These are phyloP conservation scores for Arvicanthis niloticus DNA, from an alignment of 2,113 vertebrate genomes.

Conservation along the genomic window DNA sequence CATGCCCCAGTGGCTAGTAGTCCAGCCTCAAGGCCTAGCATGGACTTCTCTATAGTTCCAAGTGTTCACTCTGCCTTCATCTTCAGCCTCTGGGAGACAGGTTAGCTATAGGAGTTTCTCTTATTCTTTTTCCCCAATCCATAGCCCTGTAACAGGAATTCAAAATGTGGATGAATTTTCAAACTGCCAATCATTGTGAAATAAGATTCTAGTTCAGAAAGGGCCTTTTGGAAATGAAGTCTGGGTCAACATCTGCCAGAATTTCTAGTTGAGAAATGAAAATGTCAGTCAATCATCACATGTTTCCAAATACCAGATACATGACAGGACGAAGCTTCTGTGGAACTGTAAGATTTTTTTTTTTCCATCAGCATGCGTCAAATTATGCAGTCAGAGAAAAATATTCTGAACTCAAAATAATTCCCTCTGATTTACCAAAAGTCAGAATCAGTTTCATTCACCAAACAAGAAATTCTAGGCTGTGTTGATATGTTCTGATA, in stretches of 20 bases:
- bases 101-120: background rate
- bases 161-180: slow-evolving; percentile 49
- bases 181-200: slow-evolving; percentile 65
- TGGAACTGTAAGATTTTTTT: background rate
- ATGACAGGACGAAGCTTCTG: slow-evolving; percentile 37
- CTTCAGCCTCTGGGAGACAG: background rate
- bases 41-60: background rate
- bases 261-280: slow-evolving; percentile 66
- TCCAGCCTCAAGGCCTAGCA: background rate
- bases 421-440: background rate
- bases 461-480: background rate
- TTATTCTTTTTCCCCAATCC: slow-evolving; percentile 40
- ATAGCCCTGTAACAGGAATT: slow-evolving; percentile 33
- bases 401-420: slow-evolving; percentile 10
- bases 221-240: background rate
- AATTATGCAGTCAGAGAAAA: background rate
- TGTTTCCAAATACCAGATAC: slow-evolving; percentile 54
- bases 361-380: background rate
- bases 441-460: background rate
- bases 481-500: background rate
- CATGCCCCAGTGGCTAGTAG: background rate
- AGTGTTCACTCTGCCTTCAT: background rate
- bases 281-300: slow-evolving; percentile 62
- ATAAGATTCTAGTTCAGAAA: slow-evolving; percentile 57
- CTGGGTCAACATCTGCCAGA: slow-evolving; percentile 62